Percentiles rank a stretch among this genome's conserved stretches.
Evolutionary conservation across 2,797 vertebrate genomes (phyloP).

Genomic region (Tolypeutes matacus): DNA sequence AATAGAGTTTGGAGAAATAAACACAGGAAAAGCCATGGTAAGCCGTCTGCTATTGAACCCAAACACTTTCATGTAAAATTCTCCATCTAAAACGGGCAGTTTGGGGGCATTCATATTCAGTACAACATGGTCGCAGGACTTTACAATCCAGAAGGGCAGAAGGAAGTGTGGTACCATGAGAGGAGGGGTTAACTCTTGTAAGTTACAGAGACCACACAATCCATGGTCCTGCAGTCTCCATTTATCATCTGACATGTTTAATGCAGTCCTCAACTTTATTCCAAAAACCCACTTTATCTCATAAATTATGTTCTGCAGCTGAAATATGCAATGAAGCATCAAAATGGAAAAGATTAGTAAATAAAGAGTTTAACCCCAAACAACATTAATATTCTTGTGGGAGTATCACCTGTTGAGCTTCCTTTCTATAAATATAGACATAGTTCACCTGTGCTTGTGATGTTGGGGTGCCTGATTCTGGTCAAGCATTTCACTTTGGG

Average conservation of each 20-base stretch:
- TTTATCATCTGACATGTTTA: neutral
- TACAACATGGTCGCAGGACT: neutral
- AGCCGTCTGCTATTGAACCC: neutral
- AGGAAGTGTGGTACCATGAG: neutral
- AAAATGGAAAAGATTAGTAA: constrained; percentile 94
- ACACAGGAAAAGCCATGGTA: neutral
- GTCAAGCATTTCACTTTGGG: no score
- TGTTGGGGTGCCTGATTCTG: neutral
- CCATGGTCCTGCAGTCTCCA: neutral
- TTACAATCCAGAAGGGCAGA: neutral
- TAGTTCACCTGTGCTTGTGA: neutral
- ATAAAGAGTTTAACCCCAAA: constrained; percentile 42
- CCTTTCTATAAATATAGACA: neutral
- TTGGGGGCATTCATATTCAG: neutral
- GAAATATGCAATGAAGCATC: constrained; percentile 92
- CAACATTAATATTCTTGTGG: neutral
- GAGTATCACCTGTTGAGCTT: neutral
- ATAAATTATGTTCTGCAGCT: constrained; percentile 93
- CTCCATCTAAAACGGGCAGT: neutral
- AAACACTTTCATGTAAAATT: neutral
- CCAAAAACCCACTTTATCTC: constrained; percentile 88
- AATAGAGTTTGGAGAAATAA: neutral
- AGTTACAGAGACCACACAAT: neutral
- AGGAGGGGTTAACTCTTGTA: neutral
- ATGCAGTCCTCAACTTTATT: constrained; percentile 84